phyloP scores from a whole-genome alignment of 1,140 invertebrate genomes.

The Nebria ingens region DNA sequence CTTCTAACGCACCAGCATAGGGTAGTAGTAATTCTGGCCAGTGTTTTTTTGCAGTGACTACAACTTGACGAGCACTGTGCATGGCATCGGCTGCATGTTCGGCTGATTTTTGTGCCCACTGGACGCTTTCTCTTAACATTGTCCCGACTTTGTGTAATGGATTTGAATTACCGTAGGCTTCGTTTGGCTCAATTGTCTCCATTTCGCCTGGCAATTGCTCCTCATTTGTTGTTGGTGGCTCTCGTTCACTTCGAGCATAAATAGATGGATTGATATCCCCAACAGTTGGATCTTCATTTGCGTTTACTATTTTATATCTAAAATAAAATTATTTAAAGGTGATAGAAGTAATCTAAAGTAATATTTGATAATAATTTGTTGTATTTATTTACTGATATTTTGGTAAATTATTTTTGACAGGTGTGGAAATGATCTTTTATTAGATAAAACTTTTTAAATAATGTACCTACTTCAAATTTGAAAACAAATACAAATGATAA shows the following conservation, averaged over 20 bases:
- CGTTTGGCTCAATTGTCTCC: neutral
- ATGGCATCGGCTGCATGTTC: constrained; percentile 22
- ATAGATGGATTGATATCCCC: neutral
- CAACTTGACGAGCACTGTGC: constrained; percentile 23
- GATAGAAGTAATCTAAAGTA: no score
- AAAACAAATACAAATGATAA: no score
- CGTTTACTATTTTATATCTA: neutral
- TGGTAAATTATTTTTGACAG: no score
- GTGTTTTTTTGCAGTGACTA: constrained; percentile 17
- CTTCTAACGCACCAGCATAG: constrained; percentile 12
- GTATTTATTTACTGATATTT: no score
- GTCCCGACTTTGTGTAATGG: constrained; percentile 15
- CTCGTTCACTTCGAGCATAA: neutral
- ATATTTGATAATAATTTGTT: no score
- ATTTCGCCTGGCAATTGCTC: neutral
- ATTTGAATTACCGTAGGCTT: neutral
- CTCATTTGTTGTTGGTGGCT: neutral
- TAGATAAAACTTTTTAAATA: no score
- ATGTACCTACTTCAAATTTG: no score
- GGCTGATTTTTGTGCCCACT: constrained; percentile 23
- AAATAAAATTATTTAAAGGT: no score
- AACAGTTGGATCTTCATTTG: neutral
- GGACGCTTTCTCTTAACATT: constrained; percentile 21
- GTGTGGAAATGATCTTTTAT: no score
- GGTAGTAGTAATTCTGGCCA: constrained; percentile 18